Conservation (phyloP, 2,888 invertebrate genomes). For the Iselma pallidipennis region DNA sequence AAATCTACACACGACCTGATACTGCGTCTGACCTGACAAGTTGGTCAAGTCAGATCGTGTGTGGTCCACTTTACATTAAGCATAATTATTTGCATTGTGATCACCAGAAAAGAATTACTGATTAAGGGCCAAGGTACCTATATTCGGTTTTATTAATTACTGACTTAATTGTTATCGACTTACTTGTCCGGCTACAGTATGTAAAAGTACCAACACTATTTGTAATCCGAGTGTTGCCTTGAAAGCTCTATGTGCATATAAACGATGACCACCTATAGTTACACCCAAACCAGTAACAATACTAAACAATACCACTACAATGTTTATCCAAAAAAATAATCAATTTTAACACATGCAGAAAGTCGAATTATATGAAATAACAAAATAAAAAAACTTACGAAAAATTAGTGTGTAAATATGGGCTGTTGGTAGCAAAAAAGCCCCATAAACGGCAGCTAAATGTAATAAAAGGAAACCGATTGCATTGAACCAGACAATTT, state of each 20-base stretch:
- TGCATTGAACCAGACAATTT: slow-evolving; percentile 67
- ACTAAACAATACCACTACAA: slow-evolving; percentile 41
- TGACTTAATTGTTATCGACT: too few species aligned
- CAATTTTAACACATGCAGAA: too few species aligned
- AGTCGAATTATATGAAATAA: too few species aligned
- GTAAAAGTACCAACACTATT: slow-evolving; percentile 64
- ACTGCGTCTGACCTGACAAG: too few species aligned
- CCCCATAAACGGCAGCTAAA: slow-evolving; percentile 58
- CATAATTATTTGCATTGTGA: too few species aligned
- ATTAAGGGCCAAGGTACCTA: too few species aligned
- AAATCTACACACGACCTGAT: too few species aligned
- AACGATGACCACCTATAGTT: slow-evolving; percentile 80
- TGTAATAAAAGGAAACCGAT: slow-evolving; percentile 64
- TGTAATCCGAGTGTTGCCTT: slow-evolving; percentile 70
- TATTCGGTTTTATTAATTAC: too few species aligned
- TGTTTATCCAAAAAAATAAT: slow-evolving; percentile 1
- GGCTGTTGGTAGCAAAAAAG: slow-evolving; percentile 44
- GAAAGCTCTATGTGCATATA: slow-evolving; percentile 78
- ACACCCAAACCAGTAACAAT: slow-evolving; percentile 62
- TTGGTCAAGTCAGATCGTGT: too few species aligned
- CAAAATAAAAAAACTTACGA: slow-evolving; percentile 48
- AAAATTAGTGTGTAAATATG: slow-evolving; percentile 47
- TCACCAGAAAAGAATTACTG: slow-evolving; percentile 6
- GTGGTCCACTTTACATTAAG: too few species aligned
- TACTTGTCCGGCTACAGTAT: slow-evolving; percentile 80